These are phyloP conservation scores for Sebastes oblongus DNA, from an alignment of 2,797 vertebrate species.

Conservation along the genomic window DNA sequence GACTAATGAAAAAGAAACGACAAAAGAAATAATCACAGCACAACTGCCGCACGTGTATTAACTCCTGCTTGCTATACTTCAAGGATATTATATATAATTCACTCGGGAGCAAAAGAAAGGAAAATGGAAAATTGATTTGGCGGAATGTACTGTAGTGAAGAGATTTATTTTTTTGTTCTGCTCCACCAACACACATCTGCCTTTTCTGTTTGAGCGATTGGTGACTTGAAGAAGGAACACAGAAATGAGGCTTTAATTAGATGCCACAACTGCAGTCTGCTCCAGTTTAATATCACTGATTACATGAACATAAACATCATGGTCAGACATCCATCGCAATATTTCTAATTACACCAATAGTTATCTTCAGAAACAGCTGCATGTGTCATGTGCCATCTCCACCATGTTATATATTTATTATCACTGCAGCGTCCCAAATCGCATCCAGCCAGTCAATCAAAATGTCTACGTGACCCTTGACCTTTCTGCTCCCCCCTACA, in stretches of 20 bases:
- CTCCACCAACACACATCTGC: constrained; percentile 46
- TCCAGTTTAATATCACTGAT: constrained; percentile 37
- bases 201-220: constrained; percentile 45
- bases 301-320: constrained; percentile 37
- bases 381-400: not conserved
- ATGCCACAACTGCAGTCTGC: constrained; percentile 35
- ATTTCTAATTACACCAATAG: constrained; percentile 4
- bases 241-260: constrained; percentile 61
- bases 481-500: not conserved
- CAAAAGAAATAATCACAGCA: constrained; percentile 49
- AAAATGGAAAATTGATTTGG: constrained; percentile 70
- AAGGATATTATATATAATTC: constrained; percentile 76
- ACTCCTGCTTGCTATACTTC: constrained; percentile 62
- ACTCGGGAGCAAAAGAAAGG: constrained; percentile 48
- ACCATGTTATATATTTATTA: not conserved
- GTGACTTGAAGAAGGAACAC: constrained; percentile 10
- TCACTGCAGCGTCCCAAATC: not conserved
- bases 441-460: constrained; percentile 4
- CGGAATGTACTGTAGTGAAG: constrained; percentile 4
- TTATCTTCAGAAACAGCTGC: not conserved
- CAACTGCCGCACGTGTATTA: constrained; percentile 54
- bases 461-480: constrained; percentile 20
- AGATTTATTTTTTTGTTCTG: constrained; percentile 20
- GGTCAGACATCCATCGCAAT: constrained; percentile 24
- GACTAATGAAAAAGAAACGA: constrained; percentile 49